Evolutionary conservation across 1,140 invertebrate genomes (phyloP), one percentile per base, ranked within the genome.

Genomic region (Drosophila tropicalis): DNA sequence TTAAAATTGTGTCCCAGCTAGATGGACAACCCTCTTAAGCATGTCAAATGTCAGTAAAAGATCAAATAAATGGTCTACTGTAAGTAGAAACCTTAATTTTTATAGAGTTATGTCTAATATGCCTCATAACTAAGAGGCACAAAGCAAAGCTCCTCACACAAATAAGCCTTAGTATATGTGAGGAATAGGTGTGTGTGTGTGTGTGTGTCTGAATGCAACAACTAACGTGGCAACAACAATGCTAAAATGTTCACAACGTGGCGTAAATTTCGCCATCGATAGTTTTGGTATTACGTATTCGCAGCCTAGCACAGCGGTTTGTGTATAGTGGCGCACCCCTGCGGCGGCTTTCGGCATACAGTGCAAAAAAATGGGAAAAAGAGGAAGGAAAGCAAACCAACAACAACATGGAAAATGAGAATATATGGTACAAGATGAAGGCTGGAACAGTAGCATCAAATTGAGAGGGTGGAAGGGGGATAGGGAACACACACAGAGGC

Each of bases 211-310:
- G 69, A 69, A 79, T 87, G 75, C 74, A 79, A 70, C 51, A 86
- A 78, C 74, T 82, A 86, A 76, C 55, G 74, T 41, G 57, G 34
- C 70, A 65, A 67, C 72, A 79, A 54, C 75, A 62, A 61, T 47
- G 51, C 64, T 68, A 68, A 65, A 75, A 63, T 76, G 66, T 70
- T 76, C 73, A 60, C 73, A 84, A 70, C 66, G 77, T 66, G 63
- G 83, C 81, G 75, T 82, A 87, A 87, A 87, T 79, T 79, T 83
- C 64, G 62, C 55, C 70, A 87, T 86, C 83, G 79, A 86, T 87
- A 86, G 83, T 80, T 86, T 79, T 86, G 72, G 65, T 72, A 86
- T 87, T 86, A 75, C 74, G 84, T 87, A 86, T 86, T 83, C 83
- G 83, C 65, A 81, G 56, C 72, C 77, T 55, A 22, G 17, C 40